Evolutionary conservation across 2,888 invertebrate genomes (phyloP), one percentile per base, ranked within the genome.

Genomic region (Corythucha ciliata): DNA sequence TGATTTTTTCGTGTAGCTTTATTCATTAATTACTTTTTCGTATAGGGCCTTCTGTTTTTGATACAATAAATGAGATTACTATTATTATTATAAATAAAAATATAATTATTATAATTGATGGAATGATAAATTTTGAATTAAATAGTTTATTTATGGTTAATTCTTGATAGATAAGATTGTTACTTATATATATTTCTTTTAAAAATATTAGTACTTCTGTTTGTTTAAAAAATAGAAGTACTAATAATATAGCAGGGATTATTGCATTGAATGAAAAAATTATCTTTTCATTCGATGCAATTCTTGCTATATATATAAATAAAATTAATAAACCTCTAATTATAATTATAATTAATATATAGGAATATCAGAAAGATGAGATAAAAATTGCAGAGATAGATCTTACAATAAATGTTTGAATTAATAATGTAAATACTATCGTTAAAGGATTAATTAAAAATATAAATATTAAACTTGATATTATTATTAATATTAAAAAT

Each of bases 281-380:
- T n/a, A n/a, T n/a, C 69, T 74, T 68, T 74, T 78, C 75, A 70
- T 79, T 78, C 14, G 75, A 76, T 0, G 76, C 75, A 66, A 77
- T 64, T 58, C 77, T 78, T 52, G 75, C 74, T 2, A 80, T 73
- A 67, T 80, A 80, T 67, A 78, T 72, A 70, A 80, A 79, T 70
- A 80, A 60, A 7, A 80, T 72, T 71, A 80, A 60, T 71, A 80
- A 68, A 14, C 78, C 79, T 18, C 79, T 77, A 65, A 79, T 63
- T 66, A 79, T 76, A 61, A 75, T 72, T 69, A 79, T 63, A 63
- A 78, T 76, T 70, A 78, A 62, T 65, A 78, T 74, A 67, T 77
- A 77, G 0, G 75, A 75, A 63, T 74, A 77, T 75, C 76, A 78
- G 61, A 73, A 74, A 52, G 70, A 71, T 66, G 69, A 67, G 59